A percentile compares a stretch with the other conserved stretches of the same genome.
phyloP scores from a whole-genome alignment of 2,797 vertebrate species.

The Onychomys torridus region DNA sequence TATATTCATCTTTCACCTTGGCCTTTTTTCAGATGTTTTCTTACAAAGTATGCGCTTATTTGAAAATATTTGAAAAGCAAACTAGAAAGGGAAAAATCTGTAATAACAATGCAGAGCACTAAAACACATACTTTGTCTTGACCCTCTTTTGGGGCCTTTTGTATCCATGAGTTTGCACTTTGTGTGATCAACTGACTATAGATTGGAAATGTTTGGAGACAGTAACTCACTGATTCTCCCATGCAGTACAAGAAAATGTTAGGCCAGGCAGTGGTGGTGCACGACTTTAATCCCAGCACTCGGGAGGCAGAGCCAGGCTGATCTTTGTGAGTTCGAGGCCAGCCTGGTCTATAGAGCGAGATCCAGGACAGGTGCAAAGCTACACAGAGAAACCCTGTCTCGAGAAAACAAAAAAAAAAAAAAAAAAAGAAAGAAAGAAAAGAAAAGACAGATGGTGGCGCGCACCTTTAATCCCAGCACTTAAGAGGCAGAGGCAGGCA shows the following conservation, averaged over 20 bases:
- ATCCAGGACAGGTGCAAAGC: too few species aligned
- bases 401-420: too few species aligned
- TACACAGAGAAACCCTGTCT: too few species aligned
- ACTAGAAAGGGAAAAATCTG: background rate
- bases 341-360: too few species aligned
- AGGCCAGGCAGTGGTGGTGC: background rate
- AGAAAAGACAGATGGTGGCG: background rate
- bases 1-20: background rate
- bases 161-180: background rate
- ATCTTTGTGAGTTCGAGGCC: too few species aligned
- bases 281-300: too few species aligned
- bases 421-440: background rate
- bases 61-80: conserved; percentile 40
- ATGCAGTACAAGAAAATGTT: background rate
- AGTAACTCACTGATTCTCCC: background rate
- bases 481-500: background rate
- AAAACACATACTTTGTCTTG: background rate
- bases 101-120: background rate
- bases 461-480: background rate
- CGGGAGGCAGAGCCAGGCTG: too few species aligned
- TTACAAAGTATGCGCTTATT: conserved; percentile 14
- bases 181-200: background rate
- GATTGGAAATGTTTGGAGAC: background rate
- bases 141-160: background rate
- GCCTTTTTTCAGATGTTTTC: background rate